phyloP scores from a whole-genome alignment of 2,113 vertebrate species.

The Microtus pennsylvanicus region DNA sequence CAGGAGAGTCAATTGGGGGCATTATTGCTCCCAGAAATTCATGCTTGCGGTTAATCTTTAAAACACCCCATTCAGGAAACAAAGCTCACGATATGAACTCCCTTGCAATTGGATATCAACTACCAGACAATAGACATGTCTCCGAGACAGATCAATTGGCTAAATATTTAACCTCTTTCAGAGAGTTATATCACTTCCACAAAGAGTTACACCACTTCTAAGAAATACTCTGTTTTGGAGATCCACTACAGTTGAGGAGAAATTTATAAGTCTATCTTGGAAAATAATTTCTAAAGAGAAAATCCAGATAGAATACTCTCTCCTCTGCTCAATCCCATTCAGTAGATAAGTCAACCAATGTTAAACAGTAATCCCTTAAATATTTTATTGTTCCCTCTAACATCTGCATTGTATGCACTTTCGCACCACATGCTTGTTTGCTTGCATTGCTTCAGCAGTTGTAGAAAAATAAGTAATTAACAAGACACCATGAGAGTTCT shows the following conservation, averaged over 20 bases:
- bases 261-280: neutral
- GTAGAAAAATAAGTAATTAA: slow-evolving; percentile 28
- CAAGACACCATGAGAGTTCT: slow-evolving; percentile 9
- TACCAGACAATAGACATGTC: neutral
- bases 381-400: neutral
- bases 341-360: neutral
- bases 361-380: slow-evolving; percentile 9
- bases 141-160: neutral
- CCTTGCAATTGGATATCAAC: neutral
- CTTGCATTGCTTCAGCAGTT: neutral
- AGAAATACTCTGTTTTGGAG: neutral
- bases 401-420: neutral
- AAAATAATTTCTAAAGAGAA: slow-evolving; percentile 21
- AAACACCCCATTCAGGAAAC: neutral
- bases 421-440: neutral
- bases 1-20: neutral
- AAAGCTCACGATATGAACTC: neutral
- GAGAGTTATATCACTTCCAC: neutral
- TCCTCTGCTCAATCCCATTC: neutral
- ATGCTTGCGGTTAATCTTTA: neutral
- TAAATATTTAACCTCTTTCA: neutral
- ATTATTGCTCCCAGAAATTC: neutral
- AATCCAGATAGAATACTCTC: neutral
- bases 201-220: neutral
- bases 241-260: neutral